These are phyloP conservation scores for Athalia circularis DNA, from an alignment of 2,888 invertebrate species.

Conservation along the genomic window DNA sequence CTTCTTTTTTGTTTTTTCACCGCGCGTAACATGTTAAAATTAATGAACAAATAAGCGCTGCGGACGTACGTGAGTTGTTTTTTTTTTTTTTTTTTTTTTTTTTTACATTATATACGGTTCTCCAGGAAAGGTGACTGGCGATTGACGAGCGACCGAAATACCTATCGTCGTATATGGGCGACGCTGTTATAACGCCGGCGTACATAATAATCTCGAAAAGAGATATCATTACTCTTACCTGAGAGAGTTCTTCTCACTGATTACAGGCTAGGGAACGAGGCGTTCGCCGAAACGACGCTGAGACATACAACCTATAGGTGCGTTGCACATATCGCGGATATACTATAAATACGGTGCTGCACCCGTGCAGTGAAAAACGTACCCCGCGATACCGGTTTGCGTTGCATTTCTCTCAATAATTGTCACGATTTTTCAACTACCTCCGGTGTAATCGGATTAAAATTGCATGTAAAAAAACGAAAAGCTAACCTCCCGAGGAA, in stretches of 20 bases:
- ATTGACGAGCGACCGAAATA: neutral
- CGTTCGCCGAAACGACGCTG: neutral
- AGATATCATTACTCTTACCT: slow-evolving; percentile 14
- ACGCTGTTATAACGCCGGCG: neutral
- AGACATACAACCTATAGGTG: too few relatives aligned
- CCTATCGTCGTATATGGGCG: slow-evolving; percentile 7
- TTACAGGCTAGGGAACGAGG: neutral
- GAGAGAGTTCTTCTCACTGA: slow-evolving; percentile 19
- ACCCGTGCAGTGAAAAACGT: too few relatives aligned
- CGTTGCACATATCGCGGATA: too few relatives aligned
- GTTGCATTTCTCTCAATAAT: too few relatives aligned
- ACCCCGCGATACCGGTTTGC: too few relatives aligned
- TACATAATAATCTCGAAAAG: slow-evolving; percentile 18
- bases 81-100: too few relatives aligned
- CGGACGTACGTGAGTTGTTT: neutral
- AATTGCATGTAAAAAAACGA: too few relatives aligned
- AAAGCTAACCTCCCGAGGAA: too few relatives aligned
- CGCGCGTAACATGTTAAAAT: neutral
- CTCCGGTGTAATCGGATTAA: too few relatives aligned
- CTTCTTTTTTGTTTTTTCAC: neutral
- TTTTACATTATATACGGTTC: neutral
- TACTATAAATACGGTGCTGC: too few relatives aligned
- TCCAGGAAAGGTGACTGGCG: neutral
- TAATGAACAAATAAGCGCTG: slow-evolving; percentile 9
- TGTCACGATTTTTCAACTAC: too few relatives aligned